Base-by-base conservation (phyloP, 2,113 vertebrate species). In the Thermophis baileyi region DNA sequence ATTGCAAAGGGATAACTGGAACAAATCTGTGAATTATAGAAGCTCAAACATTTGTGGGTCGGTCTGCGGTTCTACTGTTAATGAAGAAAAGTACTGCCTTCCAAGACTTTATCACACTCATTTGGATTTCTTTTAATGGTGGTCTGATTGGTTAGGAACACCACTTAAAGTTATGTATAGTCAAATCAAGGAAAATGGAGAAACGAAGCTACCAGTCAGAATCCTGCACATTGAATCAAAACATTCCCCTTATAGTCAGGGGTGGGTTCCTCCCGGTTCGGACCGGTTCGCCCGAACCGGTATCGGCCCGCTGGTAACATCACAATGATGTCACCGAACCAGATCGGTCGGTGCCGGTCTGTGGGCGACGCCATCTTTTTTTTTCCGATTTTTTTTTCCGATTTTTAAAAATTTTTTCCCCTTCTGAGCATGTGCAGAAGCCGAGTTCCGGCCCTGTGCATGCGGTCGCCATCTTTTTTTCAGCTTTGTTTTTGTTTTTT, bases 71-170 rank as follows among this genome's bases (percentile, higher is more conserved):
- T 53, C 30, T n/a, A 22, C 30, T 35, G 85, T 22, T 74, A 30
- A 49, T 74, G 46, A 90, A 69, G 27, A 14, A 85, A 90, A 91
- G 35, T 6, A 35, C 5, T 51, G 40, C 47, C 47, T 90, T 50
- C 57, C 22, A 69, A 22, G 47, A 69, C 4, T 35, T 25, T 6
- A 49, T 81, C 47, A 90, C n/a, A 27, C 12, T 44, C 16, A 25
- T 40, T 3, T 60, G 50, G 89, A 88, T 93, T 69, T 85, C 60
- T 57, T 92, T 88, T 55, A 94, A 95, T 27, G 89, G 93, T 0
- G 0, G 27, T 90, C 25, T 89, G 50, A 94, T 69, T 40, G 1
- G 90, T 49, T 89, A 89, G 90, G 46, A 55, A 46, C 85, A 93
- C 49, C 25, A 60, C 91, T n/a, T 30, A 20, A 54, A 57, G 74